Evolutionary conservation across 2,797 vertebrate species (phyloP).

Genomic region (Nannoperca obscura): DNA sequence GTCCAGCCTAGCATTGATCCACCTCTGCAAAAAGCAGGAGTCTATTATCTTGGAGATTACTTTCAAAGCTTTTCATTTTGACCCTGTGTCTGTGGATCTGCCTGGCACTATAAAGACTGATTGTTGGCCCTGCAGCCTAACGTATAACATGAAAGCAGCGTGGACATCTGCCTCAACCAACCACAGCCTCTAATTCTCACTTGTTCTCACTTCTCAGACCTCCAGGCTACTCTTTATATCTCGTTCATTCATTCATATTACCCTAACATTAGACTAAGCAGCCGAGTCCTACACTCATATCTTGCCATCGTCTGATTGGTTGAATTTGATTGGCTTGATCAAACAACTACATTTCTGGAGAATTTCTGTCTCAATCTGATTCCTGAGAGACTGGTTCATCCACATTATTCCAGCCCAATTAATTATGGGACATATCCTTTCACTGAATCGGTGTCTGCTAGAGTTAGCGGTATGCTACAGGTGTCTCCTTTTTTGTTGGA

Average conservation of each 20-base stretch:
- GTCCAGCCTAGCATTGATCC: constrained; percentile 69
- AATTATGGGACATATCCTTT: neutral
- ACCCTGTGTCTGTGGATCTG: constrained; percentile 57
- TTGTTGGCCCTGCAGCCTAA: constrained; percentile 57
- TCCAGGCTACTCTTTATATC: constrained; percentile 45
- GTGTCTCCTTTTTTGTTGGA: neutral
- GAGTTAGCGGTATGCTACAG: neutral
- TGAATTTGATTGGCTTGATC: neutral
- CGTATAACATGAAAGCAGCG: constrained; percentile 45
- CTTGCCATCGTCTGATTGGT: neutral
- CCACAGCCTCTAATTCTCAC: constrained; percentile 48
- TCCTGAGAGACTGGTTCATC: neutral
- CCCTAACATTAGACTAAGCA: no score
- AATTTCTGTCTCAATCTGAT: neutral
- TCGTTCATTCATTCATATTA: constrained; percentile 1
- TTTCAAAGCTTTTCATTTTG: constrained; percentile 75
- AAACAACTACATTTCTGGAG: neutral
- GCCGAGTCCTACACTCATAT: neutral
- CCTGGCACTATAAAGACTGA: constrained; percentile 55
- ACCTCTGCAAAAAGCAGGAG: constrained; percentile 64
- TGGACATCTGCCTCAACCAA: constrained; percentile 39
- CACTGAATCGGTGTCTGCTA: neutral
- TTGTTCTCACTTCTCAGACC: constrained; percentile 51
- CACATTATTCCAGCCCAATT: no score
- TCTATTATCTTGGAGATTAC: constrained; percentile 81